Evolutionary conservation across 2,797 vertebrate species (phyloP).

Genomic region (Thaleichthys pacificus): DNA sequence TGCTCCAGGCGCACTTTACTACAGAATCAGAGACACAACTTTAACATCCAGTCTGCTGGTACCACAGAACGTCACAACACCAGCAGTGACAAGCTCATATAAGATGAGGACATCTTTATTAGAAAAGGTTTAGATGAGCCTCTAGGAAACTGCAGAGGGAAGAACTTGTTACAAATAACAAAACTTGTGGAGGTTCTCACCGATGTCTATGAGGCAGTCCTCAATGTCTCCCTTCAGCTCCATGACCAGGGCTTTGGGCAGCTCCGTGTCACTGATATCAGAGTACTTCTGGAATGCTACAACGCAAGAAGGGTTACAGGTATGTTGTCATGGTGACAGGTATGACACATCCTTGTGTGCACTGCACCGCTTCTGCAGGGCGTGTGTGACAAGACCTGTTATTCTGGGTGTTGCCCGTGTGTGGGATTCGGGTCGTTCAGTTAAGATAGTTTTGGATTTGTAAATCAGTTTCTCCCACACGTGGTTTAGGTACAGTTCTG

Average conservation of each 20-base stretch:
- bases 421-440: not conserved
- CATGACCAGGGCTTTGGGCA: constrained; percentile 67
- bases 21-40: constrained; percentile 40
- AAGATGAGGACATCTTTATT: not conserved
- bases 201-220: constrained; percentile 72
- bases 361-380: not conserved
- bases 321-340: not conserved
- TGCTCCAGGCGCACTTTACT: constrained; percentile 89
- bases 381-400: constrained; percentile 50
- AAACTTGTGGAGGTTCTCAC: constrained; percentile 54
- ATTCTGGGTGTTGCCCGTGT: constrained; percentile 22
- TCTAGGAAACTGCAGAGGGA: not conserved
- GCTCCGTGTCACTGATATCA: constrained; percentile 54
- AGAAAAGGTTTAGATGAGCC: not conserved
- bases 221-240: constrained; percentile 75
- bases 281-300: constrained; percentile 69
- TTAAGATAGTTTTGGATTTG: not conserved
- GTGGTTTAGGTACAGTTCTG: not conserved
- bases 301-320: not conserved
- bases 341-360: not conserved
- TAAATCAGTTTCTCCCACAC: not conserved
- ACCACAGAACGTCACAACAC: no score
- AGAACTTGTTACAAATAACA: not conserved
- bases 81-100: no score
- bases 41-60: not conserved